phyloP scores from a whole-genome alignment of 2,113 vertebrate genomes.

The Arothron firmamentum region DNA sequence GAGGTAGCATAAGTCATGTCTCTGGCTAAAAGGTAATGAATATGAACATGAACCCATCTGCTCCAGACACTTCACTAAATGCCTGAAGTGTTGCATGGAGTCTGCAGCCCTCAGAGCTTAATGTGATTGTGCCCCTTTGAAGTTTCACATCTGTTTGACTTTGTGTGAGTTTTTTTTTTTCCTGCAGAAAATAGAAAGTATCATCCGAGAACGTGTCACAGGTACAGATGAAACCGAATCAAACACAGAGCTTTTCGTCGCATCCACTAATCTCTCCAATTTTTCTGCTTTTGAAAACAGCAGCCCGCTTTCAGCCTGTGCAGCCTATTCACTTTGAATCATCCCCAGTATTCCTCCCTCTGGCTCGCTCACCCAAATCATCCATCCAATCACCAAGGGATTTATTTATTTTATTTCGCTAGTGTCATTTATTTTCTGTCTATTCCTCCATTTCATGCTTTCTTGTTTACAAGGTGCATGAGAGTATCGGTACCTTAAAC shows the following conservation, averaged over 20 bases:
- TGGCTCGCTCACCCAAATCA: constrained; percentile 42
- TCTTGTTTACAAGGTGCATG: background rate
- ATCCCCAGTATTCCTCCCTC: constrained; percentile 15
- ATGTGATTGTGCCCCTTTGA: constrained; percentile 32
- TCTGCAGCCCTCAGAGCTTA: constrained; percentile 6
- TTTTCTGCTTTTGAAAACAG: constrained; percentile 39
- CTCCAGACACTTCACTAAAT: constrained; percentile 15
- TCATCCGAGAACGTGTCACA: too few relatives aligned
- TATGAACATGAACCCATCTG: constrained; percentile 20
- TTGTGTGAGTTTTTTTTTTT: constrained; percentile 25
- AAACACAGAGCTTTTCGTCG: constrained; percentile 28
- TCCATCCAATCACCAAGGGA: constrained; percentile 14
- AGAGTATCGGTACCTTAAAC: background rate
- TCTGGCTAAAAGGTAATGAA: constrained; percentile 19
- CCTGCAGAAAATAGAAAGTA: constrained; percentile 37
- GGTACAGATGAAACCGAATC: constrained; percentile 14
- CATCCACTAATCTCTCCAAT: constrained; percentile 40
- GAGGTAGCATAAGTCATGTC: background rate
- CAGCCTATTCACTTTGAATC: constrained; percentile 43
- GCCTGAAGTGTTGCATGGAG: background rate
- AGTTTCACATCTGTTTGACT: constrained; percentile 32
- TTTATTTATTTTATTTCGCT: constrained; percentile 20
- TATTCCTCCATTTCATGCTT: constrained; percentile 19
- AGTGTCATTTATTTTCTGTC: background rate
- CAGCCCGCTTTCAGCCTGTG: constrained; percentile 34